Base-by-base conservation (phyloP, 2,888 invertebrate species). In the Mesorhabditis belari region DNA sequence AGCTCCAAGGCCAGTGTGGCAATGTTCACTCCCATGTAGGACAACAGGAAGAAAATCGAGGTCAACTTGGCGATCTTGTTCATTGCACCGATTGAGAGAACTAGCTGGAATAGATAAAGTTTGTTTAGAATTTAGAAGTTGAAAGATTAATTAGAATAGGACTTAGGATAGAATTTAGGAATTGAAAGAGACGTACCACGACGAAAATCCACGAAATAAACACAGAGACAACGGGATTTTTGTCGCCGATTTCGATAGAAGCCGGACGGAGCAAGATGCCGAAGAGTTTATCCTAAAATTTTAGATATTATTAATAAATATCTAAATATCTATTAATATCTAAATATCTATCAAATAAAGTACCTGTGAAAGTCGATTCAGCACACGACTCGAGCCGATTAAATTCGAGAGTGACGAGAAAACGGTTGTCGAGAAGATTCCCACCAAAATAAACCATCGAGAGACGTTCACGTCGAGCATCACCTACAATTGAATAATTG, bases 321-420 rank as follows among this genome's bases (percentile, higher is more conserved):
- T 35, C 35, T 6, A 35, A 35, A 12, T 35, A 35, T 17, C 17
- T 19, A 9, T 35, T 9, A 12, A 12, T 35, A 9, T 35, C 35
- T 35, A 9, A 12, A 9, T 50, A 6, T 19, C 50, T 6, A 6
- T 12, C 50, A 6, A 5, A 6, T n/a, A 17, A 79, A 90, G 88
- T 82, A 96, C 96, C 81, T 92, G 92, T 0, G 93, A 91, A 27
- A 98, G 93, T 91, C 51, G 98, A 82, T 93, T 93, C 28, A 98
- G 83, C n/a, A 98, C 92, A 79, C 98, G 86, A 24, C 94, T 69
- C 6, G 73, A 73, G 4, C 69, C 69, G 77, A 98, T 96, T 59
- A 96, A 86, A 83, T 96, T 96, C 64, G 94, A 95, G 49, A 99
- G 85, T 3, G 90, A 91, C 3, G 98, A 95, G 0, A 95, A 96